Percentiles rank a stretch among this genome's conserved stretches.
Evolutionary conservation across 2,888 invertebrate species (phyloP).

Genomic region (Cosmia pyralina): DNA sequence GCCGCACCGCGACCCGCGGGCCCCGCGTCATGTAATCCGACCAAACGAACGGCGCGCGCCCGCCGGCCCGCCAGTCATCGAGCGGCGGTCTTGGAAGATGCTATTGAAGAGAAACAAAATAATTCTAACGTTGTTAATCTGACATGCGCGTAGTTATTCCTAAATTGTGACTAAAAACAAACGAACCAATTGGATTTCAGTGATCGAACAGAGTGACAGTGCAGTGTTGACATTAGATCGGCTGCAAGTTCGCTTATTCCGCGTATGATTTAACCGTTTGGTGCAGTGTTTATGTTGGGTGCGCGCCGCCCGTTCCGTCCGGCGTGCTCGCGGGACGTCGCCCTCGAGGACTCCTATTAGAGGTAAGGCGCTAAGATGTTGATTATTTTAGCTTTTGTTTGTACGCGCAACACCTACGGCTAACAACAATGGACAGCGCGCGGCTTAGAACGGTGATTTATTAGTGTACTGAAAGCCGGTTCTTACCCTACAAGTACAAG

Average conservation of each 20-base stretch:
- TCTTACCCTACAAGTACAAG: slow-evolving; percentile 63
- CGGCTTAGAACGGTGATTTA: slow-evolving; percentile 57
- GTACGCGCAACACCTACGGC: slow-evolving; percentile 49
- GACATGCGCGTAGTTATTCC: slow-evolving; percentile 85
- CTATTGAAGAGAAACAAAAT: slow-evolving; percentile 63
- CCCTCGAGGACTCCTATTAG: slow-evolving; percentile 86
- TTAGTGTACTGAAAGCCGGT: slow-evolving; percentile 74
- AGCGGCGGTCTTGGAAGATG: slow-evolving; percentile 80
- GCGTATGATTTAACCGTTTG: slow-evolving; percentile 81
- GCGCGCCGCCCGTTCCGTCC: slow-evolving; percentile 84
- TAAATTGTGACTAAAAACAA: slow-evolving; percentile 86
- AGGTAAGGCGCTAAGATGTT: slow-evolving; percentile 79
- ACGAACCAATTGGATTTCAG: slow-evolving; percentile 85
- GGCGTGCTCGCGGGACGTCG: slow-evolving; percentile 87
- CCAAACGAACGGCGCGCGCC: slow-evolving; percentile 74
- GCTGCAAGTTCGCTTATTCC: slow-evolving; percentile 71
- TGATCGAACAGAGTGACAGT: slow-evolving; percentile 81
- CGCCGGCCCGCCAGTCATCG: slow-evolving; percentile 84
- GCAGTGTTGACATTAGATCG: slow-evolving; percentile 76
- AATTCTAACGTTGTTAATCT: slow-evolving; percentile 73
- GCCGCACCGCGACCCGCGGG: slow-evolving; percentile 63
- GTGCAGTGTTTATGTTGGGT: slow-evolving; percentile 90
- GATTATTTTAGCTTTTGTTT: slow-evolving; percentile 75
- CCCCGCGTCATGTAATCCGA: slow-evolving; percentile 69
- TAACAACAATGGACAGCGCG: slow-evolving; percentile 47